A percentile compares a stretch with the other conserved stretches of the same genome.
These are phyloP conservation scores for Ceramica pisi DNA, from an alignment of 2,888 invertebrate genomes.

Conservation along the genomic window DNA sequence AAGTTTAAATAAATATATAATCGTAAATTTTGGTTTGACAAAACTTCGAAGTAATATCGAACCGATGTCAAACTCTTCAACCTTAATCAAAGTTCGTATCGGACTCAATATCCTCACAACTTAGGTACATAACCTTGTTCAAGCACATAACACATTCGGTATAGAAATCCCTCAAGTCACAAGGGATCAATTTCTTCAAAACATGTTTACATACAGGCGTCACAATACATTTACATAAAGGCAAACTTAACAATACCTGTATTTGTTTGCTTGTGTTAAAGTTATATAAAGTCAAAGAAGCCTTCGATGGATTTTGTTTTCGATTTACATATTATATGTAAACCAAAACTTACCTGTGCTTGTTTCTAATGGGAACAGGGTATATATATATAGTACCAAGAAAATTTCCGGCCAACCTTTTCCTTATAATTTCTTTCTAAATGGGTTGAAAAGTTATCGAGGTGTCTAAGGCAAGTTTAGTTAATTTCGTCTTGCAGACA, in stretches of 20 bases:
- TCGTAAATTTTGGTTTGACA: neutral
- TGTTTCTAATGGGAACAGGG: neutral
- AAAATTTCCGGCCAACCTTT: neutral
- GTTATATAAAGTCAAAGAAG: constrained; percentile 58
- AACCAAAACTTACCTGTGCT: constrained; percentile 6
- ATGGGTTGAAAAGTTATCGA: neutral
- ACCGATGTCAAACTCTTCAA: constrained; percentile 22
- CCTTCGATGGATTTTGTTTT: constrained; percentile 38
- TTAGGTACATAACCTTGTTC: constrained; percentile 30
- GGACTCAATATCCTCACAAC: constrained; percentile 17
- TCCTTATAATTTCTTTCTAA: neutral
- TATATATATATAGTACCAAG: neutral
- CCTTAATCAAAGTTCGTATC: constrained; percentile 28
- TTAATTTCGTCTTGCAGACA: too few species aligned
- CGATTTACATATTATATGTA: constrained; percentile 15
- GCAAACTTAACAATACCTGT: constrained; percentile 53
- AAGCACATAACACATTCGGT: constrained; percentile 30
- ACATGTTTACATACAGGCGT: constrained; percentile 49
- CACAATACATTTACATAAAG: constrained; percentile 60
- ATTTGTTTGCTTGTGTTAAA: constrained; percentile 56
- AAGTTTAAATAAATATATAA: too few species aligned
- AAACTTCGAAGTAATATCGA: neutral
- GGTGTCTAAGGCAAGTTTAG: neutral
- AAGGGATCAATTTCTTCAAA: constrained; percentile 56
- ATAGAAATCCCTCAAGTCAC: constrained; percentile 58